Evolutionary conservation across 2,888 invertebrate species (phyloP), one percentile per base, ranked within the genome.

Genomic region (Leptinotarsa haldemani): DNA sequence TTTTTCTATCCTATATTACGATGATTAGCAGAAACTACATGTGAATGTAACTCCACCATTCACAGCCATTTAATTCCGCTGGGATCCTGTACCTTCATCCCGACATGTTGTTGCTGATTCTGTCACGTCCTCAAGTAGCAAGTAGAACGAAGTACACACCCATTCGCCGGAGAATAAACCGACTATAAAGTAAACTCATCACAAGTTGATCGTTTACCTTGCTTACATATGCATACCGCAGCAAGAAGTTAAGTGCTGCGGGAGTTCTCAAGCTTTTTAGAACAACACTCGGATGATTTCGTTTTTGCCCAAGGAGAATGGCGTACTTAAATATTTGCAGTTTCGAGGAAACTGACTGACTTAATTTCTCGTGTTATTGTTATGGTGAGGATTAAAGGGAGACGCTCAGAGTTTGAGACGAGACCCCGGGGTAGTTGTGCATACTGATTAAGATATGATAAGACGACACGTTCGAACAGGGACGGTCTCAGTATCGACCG

Each of bases 171-270:
- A 67, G 68, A 12, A 68, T 56, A 68, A 68, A 68, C 68, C 46
- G 46, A 18, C 15, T n/a, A 46, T 78, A 80, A 80, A 82, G 79
- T 78, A 80, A 80, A 82, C 78, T 78, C 80, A 81, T 79, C 81
- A 75, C 71, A 74, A 78, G 77, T 82, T 81, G 80, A 81, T 79
- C 75, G 77, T 78, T 76, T 68, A 71, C 56, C 80, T 77, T 80
- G 79, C 79, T 81, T 80, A 81, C 80, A 79, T 79, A 82, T 82
- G 80, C 78, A 77, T 76, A 78, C 76, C 77, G 66, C 74, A 74
- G 56, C 68, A 58, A 56, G 53, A 67, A 67, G 52, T 67, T 53
- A 30, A 53, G 67, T 53, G 53, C 30, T 56, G 30, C 68, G 56
- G 46, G 46, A 70, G 18, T 63, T 63, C 50, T 50, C 63, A 48